Percentiles rank a stretch among this genome's conserved stretches.
Conservation (phyloP, 2,888 invertebrate genomes). For the Camponotus fellah region DNA sequence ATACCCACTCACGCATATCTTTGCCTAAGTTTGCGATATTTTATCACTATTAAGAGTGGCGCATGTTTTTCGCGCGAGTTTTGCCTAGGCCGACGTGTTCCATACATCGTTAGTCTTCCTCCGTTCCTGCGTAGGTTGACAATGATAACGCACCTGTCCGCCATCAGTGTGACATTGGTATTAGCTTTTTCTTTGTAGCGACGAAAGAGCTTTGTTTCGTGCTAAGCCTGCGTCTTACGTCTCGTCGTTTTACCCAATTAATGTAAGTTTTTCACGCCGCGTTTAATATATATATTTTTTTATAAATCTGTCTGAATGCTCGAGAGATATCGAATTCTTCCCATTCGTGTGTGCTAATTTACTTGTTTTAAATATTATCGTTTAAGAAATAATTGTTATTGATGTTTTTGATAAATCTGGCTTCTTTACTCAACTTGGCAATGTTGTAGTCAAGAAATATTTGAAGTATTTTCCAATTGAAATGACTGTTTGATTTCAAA, state of each 20-base stretch:
- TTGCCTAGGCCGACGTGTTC: conserved; percentile 16
- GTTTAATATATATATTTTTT: not conserved
- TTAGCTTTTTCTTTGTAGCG: conserved; percentile 20
- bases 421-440: not conserved
- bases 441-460: not conserved
- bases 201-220: conserved; percentile 24
- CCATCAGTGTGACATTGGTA: conserved; percentile 4
- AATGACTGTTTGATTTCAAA: conserved; percentile 2
- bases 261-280: not conserved
- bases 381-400: not conserved
- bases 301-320: conserved; percentile 8
- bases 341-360: not conserved
- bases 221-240: not conserved
- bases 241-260: conserved; percentile 24
- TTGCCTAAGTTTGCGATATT: conserved; percentile 32
- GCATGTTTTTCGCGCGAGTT: conserved; percentile 27
- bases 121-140: not conserved
- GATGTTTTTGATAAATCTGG: not conserved
- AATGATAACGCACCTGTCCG: conserved; percentile 23
- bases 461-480: not conserved
- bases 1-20: not conserved
- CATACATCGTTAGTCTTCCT: conserved; percentile 38
- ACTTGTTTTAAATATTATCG: not conserved
- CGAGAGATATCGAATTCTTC: not conserved
- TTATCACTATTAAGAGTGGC: conserved; percentile 41